Evolutionary conservation across 2,113 vertebrate species (phyloP).

Genomic region (Carassius gibelio): DNA sequence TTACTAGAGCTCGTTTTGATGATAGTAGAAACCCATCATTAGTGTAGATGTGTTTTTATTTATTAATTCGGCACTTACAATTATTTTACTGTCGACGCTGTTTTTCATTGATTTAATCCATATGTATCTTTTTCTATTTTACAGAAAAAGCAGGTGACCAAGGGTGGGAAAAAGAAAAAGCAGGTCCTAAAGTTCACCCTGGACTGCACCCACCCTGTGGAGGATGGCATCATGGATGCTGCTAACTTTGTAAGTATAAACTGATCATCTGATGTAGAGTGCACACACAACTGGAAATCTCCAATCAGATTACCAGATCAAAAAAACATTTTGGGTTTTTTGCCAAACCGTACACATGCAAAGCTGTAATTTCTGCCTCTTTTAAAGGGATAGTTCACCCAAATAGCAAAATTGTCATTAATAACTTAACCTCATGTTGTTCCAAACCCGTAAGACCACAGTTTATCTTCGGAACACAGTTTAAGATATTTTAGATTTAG

Average conservation of each 20-base stretch:
- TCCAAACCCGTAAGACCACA: too few relatives aligned
- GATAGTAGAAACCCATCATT: not conserved
- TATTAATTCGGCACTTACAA: too few relatives aligned
- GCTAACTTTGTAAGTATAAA: slow-evolving; percentile 90
- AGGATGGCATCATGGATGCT: slow-evolving; percentile 99
- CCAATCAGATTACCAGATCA: not conserved
- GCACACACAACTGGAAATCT: not conserved
- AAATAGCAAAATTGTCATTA: too few relatives aligned
- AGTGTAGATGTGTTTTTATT: not conserved
- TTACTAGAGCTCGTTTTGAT: not conserved
- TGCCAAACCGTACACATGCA: not conserved
- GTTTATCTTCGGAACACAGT: too few relatives aligned
- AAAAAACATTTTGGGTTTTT: not conserved
- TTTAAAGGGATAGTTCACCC: not conserved
- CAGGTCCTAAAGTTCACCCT: slow-evolving; percentile 93
- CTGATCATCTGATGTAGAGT: too few relatives aligned
- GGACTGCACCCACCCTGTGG: slow-evolving; percentile 97
- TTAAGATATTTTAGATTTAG: too few relatives aligned
- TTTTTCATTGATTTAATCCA: not conserved
- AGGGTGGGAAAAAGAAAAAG: slow-evolving; percentile 97
- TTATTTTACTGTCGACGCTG: fast-evolving
- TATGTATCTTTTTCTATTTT: not conserved
- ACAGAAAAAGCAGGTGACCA: slow-evolving; percentile 87
- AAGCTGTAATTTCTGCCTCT: not conserved
- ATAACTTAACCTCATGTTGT: too few relatives aligned